These are phyloP conservation scores for Caenorhabditis parvicauda DNA, from an alignment of 2,888 invertebrate species.

Conservation along the genomic window DNA sequence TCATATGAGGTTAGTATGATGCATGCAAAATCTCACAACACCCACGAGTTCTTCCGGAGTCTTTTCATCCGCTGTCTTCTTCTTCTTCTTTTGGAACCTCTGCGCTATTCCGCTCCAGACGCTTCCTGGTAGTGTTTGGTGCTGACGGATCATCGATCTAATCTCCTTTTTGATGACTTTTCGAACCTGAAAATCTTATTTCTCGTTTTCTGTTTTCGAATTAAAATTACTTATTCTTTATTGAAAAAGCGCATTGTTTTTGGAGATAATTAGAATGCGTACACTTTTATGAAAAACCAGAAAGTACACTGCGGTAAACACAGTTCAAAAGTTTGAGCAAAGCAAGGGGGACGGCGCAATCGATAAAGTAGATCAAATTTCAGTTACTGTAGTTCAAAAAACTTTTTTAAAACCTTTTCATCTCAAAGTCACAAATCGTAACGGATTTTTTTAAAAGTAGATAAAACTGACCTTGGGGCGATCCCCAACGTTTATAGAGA, in stretches of 20 bases:
- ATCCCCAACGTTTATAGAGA: neutral
- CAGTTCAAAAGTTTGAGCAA: too few relatives aligned
- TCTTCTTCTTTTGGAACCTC: slow-evolving; percentile 31
- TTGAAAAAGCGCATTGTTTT: too few relatives aligned
- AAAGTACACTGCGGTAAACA: too few relatives aligned
- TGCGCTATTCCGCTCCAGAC: slow-evolving; percentile 54
- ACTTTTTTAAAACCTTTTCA: neutral
- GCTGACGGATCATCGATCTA: slow-evolving; percentile 49
- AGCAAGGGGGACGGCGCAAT: too few relatives aligned
- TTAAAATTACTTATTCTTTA: too few relatives aligned
- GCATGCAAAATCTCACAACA: slow-evolving; percentile 13
- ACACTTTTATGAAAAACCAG: too few relatives aligned
- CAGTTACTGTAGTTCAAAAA: too few relatives aligned
- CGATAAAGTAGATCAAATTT: too few relatives aligned
- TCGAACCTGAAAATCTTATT: slow-evolving; percentile 29
- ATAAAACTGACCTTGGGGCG: too few relatives aligned
- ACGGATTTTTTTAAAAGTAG: too few relatives aligned
- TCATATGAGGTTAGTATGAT: neutral
- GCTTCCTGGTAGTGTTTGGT: slow-evolving; percentile 59
- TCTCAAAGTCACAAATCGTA: neutral
- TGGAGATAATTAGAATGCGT: too few relatives aligned
- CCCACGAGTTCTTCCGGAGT: slow-evolving; percentile 27
- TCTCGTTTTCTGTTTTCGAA: too few relatives aligned
- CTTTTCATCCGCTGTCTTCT: slow-evolving; percentile 10
- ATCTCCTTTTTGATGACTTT: slow-evolving; percentile 47